These are phyloP conservation scores for Drosophila watanabei DNA, from an alignment of 1,140 invertebrate species.

Conservation along the genomic window DNA sequence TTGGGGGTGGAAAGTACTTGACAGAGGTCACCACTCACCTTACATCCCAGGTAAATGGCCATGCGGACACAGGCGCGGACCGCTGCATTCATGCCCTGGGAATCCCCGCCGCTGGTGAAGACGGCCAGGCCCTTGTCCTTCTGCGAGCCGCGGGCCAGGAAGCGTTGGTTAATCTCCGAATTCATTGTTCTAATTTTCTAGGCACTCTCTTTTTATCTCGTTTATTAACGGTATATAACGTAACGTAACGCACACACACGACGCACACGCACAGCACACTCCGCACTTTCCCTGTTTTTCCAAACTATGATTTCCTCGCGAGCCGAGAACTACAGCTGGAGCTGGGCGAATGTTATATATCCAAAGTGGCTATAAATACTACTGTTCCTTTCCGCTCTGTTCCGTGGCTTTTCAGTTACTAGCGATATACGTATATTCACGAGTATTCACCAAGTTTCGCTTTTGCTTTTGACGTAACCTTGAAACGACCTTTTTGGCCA, in stretches of 20 bases:
- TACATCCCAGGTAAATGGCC: conserved; percentile 90
- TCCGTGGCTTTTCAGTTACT: conserved; percentile 78
- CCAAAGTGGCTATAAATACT: conserved; percentile 58
- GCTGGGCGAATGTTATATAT: conserved; percentile 41
- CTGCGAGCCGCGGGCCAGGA: conserved; percentile 94
- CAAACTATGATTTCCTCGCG: conserved; percentile 25
- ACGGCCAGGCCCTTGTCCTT: conserved; percentile 96
- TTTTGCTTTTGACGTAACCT: conserved; percentile 75
- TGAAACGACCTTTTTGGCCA: conserved; percentile 77
- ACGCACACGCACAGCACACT: conserved; percentile 21
- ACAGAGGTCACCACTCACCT: conserved; percentile 80
- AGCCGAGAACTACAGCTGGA: conserved; percentile 30
- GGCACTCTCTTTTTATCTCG: conserved; percentile 19
- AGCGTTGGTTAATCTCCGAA: conserved; percentile 87
- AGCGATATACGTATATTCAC: too few species aligned
- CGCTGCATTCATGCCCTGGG: conserved; percentile 99
- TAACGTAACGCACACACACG: conserved; percentile 34
- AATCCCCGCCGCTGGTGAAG: conserved; percentile 98
- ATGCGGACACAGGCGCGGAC: conserved; percentile 98
- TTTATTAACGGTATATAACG: conserved; percentile 28
- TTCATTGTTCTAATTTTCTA: conserved; percentile 54
- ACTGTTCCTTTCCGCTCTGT: conserved; percentile 44
- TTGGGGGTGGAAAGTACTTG: conserved; percentile 65
- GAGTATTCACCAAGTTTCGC: conserved; percentile 61
- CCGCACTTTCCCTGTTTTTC: background rate